phyloP scores from a whole-genome alignment of 2,113 vertebrate genomes.

The Neomonachus schauinslandi region DNA sequence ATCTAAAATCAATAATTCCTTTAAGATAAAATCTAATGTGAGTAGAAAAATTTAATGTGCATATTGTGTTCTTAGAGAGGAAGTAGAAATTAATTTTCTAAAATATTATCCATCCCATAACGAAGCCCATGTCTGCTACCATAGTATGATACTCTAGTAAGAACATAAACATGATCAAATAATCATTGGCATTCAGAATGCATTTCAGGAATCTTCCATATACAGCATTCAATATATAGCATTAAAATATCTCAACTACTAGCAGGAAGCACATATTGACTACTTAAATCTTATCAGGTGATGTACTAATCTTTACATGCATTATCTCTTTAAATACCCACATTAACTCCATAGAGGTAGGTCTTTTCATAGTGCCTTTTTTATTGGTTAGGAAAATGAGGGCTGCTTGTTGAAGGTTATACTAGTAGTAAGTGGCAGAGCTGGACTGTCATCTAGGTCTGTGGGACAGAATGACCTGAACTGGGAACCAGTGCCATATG shows the following conservation, averaged over 20 bases:
- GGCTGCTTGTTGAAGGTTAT: not conserved
- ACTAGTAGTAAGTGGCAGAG: not conserved
- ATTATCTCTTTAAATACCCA: not conserved
- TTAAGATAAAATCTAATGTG: not conserved
- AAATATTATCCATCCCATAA: constrained; percentile 4
- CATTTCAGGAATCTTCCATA: not conserved
- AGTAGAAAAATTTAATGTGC: not conserved
- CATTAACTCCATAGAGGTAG: not conserved
- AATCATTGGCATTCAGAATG: not conserved
- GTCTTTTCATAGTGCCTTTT: not conserved
- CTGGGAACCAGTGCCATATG: not conserved
- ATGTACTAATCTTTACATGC: not conserved
- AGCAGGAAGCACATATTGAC: not conserved
- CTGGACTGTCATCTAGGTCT: not conserved
- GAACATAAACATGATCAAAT: not conserved
- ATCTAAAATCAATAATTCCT: constrained; percentile 14
- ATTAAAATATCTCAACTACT: constrained; percentile 30
- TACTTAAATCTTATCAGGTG: not conserved
- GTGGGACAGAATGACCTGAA: not conserved
- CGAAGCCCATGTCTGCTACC: not conserved
- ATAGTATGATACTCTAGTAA: not conserved
- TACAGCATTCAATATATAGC: not conserved
- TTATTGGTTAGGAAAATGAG: not conserved
- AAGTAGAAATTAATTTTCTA: not conserved
- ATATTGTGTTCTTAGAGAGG: not conserved